These are phyloP conservation scores for Sinopyrophorus schimmeli DNA, from an alignment of 2,888 invertebrate genomes.

Conservation along the genomic window DNA sequence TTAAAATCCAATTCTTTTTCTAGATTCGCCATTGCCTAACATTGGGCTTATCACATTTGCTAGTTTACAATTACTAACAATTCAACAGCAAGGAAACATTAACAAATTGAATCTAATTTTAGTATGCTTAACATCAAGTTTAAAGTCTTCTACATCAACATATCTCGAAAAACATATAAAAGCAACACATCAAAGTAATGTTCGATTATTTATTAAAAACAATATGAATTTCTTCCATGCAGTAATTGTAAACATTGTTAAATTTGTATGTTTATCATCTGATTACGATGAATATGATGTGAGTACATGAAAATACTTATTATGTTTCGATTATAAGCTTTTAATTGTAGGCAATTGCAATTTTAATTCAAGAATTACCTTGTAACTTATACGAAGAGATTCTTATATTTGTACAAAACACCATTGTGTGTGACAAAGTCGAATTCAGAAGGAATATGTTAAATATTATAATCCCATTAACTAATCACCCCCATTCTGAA, in stretches of 20 bases:
- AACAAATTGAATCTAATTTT: background rate
- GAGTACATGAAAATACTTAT: background rate
- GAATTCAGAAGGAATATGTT: background rate
- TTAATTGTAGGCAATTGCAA: background rate
- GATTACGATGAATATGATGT: slow-evolving; percentile 1
- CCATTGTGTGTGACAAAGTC: background rate
- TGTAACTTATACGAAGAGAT: background rate
- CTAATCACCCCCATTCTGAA: background rate
- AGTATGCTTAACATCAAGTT: slow-evolving; percentile 1
- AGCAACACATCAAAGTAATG: background rate
- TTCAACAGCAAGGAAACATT: too few relatives aligned
- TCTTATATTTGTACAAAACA: background rate
- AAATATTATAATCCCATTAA: background rate
- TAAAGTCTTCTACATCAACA: background rate
- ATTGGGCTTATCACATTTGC: too few relatives aligned
- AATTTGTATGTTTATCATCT: background rate
- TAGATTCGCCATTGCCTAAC: too few relatives aligned
- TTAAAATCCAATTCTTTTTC: too few relatives aligned
- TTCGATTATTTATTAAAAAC: background rate
- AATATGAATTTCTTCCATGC: background rate
- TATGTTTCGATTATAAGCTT: background rate
- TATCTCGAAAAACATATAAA: background rate
- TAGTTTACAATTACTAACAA: too few relatives aligned
- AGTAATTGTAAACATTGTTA: background rate
- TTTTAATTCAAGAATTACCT: background rate